A percentile compares a stretch with the other conserved stretches of the same genome.
Evolutionary conservation across 2,888 invertebrate species (phyloP).

Genomic region (Muschampia plurimacula): DNA sequence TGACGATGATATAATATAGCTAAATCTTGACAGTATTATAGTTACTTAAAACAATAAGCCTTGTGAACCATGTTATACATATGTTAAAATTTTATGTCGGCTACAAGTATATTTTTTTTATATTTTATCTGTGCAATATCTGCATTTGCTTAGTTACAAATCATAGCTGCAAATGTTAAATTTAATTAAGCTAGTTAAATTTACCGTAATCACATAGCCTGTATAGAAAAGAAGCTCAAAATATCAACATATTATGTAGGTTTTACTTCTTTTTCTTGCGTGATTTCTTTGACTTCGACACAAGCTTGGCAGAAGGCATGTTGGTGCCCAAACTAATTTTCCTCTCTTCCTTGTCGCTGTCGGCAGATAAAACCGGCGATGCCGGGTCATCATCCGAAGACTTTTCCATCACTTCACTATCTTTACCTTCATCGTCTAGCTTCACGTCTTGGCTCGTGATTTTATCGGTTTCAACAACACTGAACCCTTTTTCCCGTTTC

Average conservation of each 20-base stretch:
- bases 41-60: constrained; percentile 37
- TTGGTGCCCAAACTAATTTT: constrained; percentile 67
- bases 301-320: constrained; percentile 69
- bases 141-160: constrained; percentile 66
- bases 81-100: constrained; percentile 20
- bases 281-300: constrained; percentile 82
- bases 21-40: constrained; percentile 49
- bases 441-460: constrained; percentile 74
- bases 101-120: constrained; percentile 57
- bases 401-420: constrained; percentile 75
- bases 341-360: constrained; percentile 84
- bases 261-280: constrained; percentile 87
- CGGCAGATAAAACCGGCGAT: constrained; percentile 80
- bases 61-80: constrained; percentile 22
- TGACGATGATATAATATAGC: constrained; percentile 58
- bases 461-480: constrained; percentile 73
- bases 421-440: constrained; percentile 69
- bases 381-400: constrained; percentile 86
- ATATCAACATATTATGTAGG: constrained; percentile 64
- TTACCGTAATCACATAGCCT: constrained; percentile 47
- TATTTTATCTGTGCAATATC: constrained; percentile 69
- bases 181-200: constrained; percentile 49
- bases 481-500: constrained; percentile 73
- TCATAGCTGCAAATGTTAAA: constrained; percentile 61
- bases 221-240: constrained; percentile 56